Evolutionary conservation across 2,888 invertebrate genomes (phyloP).

Genomic region (Tortrix viridana): DNA sequence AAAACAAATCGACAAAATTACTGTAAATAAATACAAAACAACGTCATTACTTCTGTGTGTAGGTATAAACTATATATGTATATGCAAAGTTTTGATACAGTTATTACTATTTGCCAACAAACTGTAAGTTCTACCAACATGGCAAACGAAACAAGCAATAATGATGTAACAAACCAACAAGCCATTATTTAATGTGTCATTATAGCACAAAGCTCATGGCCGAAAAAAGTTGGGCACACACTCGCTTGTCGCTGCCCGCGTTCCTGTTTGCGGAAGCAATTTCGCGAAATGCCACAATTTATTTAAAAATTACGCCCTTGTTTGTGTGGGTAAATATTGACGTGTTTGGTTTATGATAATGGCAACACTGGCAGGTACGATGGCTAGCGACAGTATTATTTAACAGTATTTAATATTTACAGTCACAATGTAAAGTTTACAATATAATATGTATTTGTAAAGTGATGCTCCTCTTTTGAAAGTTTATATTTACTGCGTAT

Average conservation of each 20-base stretch:
- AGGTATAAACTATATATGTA: too few relatives aligned
- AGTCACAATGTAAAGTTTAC: conserved; percentile 79
- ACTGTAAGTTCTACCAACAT: too few relatives aligned
- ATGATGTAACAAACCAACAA: conserved; percentile 34
- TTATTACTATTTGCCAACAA: too few relatives aligned
- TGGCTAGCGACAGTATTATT: conserved; percentile 79
- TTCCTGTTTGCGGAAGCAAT: conserved; percentile 82
- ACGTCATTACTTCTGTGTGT: too few relatives aligned
- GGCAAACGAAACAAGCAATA: conserved; percentile 4
- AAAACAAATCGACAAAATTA: too few relatives aligned
- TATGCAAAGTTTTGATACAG: too few relatives aligned
- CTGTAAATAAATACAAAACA: too few relatives aligned
- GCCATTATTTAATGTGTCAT: conserved; percentile 44
- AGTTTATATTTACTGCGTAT: conserved; percentile 74
- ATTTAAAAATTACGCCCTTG: conserved; percentile 85
- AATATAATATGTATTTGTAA: conserved; percentile 83
- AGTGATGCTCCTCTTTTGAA: conserved; percentile 79
- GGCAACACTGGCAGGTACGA: conserved; percentile 78
- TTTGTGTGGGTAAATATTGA: conserved; percentile 84
- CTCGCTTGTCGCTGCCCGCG: conserved; percentile 72
- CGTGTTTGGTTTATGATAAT: conserved; percentile 85
- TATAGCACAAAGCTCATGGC: conserved; percentile 60
- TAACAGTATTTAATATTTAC: conserved; percentile 82
- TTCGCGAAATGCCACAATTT: conserved; percentile 84
- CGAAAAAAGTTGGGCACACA: conserved; percentile 76